A percentile compares a stretch with the other conserved stretches of the same genome.
Conservation (phyloP, 2,888 invertebrate species). For the Diaphora mendica region DNA sequence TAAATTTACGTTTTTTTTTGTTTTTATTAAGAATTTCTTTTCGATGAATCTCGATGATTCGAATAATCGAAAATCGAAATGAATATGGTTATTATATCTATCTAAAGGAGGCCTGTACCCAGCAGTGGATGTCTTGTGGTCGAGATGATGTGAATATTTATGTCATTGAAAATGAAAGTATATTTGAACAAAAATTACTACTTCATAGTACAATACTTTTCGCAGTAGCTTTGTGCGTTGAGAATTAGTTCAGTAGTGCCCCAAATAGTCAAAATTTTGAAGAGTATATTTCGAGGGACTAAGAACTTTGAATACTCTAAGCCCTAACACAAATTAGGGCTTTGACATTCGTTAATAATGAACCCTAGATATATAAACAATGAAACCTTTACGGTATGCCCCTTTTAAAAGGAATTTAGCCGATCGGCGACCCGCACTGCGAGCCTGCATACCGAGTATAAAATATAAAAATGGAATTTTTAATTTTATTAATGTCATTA, state of each 20-base stretch:
- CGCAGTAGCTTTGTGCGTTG: not conserved
- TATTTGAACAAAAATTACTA: not conserved
- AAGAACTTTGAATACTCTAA: not conserved
- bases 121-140: no score
- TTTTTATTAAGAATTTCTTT: no score
- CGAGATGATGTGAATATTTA: not conserved
- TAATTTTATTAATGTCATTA: not conserved
- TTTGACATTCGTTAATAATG: not conserved
- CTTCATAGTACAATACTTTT: not conserved
- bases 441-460: not conserved
- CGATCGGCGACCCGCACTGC: not conserved
- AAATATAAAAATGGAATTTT: not conserved
- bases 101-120: no score
- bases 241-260: not conserved
- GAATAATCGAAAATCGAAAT: no score
- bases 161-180: not conserved
- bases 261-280: not conserved
- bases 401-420: not conserved
- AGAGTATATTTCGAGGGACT: not conserved
- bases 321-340: not conserved
- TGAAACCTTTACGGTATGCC: not conserved
- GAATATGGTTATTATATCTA: not conserved
- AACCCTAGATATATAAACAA: not conserved
- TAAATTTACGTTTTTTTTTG: conserved; percentile 41
- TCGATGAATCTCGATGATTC: no score